Conservation (phyloP, 2,888 invertebrate species). For the Ditula angustiorana region DNA sequence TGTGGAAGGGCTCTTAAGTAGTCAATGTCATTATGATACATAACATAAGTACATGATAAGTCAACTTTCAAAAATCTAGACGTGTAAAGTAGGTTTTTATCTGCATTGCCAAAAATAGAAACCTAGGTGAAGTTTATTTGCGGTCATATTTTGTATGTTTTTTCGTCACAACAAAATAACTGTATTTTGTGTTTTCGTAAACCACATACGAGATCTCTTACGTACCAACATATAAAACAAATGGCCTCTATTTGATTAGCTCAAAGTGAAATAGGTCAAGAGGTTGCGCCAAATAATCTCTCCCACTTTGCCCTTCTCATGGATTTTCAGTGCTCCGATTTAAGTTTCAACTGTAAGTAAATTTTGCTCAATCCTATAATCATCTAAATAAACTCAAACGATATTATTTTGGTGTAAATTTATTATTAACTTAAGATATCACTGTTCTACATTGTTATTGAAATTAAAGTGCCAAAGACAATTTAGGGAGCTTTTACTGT, state of each 20-base stretch:
- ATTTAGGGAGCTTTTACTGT: constrained; percentile 77
- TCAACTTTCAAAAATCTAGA: constrained; percentile 23
- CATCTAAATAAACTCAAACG: neutral
- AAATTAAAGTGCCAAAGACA: constrained; percentile 80
- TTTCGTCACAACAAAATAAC: too few relatives aligned
- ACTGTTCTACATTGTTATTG: constrained; percentile 50
- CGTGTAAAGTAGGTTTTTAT: constrained; percentile 19
- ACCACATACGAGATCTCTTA: too few relatives aligned
- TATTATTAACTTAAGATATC: constrained; percentile 20
- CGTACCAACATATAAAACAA: neutral
- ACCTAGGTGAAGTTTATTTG: neutral
- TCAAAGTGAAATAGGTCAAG: neutral
- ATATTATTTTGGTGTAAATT: constrained; percentile 1
- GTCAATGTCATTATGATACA: constrained; percentile 13
- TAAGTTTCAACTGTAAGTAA: neutral
- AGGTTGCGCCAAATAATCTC: neutral
- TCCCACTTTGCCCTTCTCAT: neutral
- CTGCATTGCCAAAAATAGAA: constrained; percentile 1
- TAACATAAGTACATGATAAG: constrained; percentile 29
- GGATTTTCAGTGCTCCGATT: too few relatives aligned
- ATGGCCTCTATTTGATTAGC: neutral
- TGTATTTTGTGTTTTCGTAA: too few relatives aligned
- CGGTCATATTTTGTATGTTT: neutral
- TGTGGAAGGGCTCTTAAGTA: constrained; percentile 19
- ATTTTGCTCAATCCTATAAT: constrained; percentile 18